These are phyloP conservation scores for Yoshiicerus persimilis DNA, from an alignment of 1,140 invertebrate species.

Conservation along the genomic window DNA sequence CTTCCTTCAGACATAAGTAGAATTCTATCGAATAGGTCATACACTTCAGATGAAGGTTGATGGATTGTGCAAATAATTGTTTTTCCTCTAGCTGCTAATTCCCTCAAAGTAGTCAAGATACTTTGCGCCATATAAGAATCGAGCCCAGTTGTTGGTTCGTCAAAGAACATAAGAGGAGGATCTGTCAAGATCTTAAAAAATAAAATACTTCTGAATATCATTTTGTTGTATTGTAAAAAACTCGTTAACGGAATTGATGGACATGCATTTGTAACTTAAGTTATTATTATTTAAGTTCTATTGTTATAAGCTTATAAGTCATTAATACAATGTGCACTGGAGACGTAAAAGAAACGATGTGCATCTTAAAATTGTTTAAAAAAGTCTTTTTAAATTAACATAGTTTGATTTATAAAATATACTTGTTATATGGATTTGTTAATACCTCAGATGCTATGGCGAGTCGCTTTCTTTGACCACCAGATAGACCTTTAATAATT, in stretches of 20 bases:
- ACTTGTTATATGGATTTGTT: too few species aligned
- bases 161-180: slow-evolving; percentile 93
- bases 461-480: slow-evolving; percentile 90
- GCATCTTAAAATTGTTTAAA: too few species aligned
- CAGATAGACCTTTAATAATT: slow-evolving; percentile 86
- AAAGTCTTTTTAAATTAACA: too few species aligned
- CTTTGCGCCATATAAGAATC: slow-evolving; percentile 92
- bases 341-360: too few species aligned
- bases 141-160: slow-evolving; percentile 73
- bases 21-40: slow-evolving; percentile 86
- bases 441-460: slow-evolving; percentile 51
- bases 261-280: background rate
- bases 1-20: slow-evolving; percentile 89
- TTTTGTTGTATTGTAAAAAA: background rate
- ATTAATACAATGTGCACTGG: too few species aligned
- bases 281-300: background rate
- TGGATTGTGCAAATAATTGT: slow-evolving; percentile 94
- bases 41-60: slow-evolving; percentile 93
- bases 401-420: too few species aligned
- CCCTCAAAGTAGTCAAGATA: slow-evolving; percentile 82
- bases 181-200: slow-evolving; percentile 78
- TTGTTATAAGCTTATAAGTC: too few species aligned
- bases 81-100: slow-evolving; percentile 77
- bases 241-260: background rate
- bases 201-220: slow-evolving; percentile 22